Percentiles rank a stretch among this genome's conserved stretches.
Evolutionary conservation across 2,888 invertebrate genomes (phyloP).

Genomic region (Melinopterus prodromus): DNA sequence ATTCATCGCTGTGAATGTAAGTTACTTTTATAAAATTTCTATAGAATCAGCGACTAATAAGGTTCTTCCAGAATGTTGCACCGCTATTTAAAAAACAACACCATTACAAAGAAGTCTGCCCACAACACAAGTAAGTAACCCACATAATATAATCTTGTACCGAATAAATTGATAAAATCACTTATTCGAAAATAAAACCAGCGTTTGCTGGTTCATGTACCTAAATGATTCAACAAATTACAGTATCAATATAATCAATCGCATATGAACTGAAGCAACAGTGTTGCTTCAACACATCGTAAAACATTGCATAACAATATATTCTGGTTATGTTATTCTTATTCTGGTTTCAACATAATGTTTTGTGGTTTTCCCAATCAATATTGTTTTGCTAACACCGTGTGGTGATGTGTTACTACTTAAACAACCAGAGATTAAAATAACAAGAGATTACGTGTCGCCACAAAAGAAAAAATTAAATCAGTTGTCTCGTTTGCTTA

Average conservation of each 20-base stretch:
- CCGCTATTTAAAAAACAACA: conserved; percentile 17
- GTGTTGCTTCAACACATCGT: too few species aligned
- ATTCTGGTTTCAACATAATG: neutral
- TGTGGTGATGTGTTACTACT: neutral
- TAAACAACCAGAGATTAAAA: neutral
- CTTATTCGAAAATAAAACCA: neutral
- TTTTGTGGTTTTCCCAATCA: conserved; percentile 6
- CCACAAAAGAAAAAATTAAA: neutral
- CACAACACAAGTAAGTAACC: conserved; percentile 22
- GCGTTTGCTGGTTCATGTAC: too few species aligned
- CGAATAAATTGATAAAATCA: neutral
- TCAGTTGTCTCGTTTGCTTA: neutral
- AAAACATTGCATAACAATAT: neutral
- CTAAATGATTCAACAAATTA: too few species aligned
- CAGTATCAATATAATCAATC: neutral
- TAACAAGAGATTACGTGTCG: too few species aligned
- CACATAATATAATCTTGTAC: neutral
- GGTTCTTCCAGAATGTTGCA: conserved; percentile 4
- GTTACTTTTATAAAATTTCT: neutral
- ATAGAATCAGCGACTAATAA: too few species aligned
- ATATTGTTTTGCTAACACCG: neutral
- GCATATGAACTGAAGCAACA: neutral
- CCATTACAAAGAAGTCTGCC: conserved; percentile 6
- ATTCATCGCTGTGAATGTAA: conserved; percentile 10
- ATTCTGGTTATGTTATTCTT: too few species aligned